Evolutionary conservation across 2,113 vertebrate species (phyloP), one percentile per base, ranked within the genome.

Genomic region (Sardina pilchardus): DNA sequence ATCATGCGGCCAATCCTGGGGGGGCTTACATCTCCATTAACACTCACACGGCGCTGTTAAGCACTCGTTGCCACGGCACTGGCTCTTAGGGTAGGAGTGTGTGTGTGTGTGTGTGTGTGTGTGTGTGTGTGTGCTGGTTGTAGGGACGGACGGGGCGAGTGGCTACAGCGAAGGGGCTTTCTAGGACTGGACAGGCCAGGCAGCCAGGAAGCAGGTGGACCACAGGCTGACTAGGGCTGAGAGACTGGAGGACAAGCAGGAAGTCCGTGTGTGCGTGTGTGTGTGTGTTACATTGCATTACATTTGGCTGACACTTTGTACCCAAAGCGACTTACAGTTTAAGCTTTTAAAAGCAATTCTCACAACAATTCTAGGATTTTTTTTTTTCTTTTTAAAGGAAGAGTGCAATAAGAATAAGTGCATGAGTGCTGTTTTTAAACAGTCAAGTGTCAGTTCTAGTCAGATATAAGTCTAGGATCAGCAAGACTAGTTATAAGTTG

Each of bases 1-100:
- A 85, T 90, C 87, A 87, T 89, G 90, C 89, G 86, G 86, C 89
- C 92, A 90, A 93, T 95, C 94, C 92, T 87, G 84, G 45, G 50
- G 83, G 45, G 53, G 84, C 92, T 92, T 92, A 92, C 91, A 85
- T 94, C 91, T 86, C 45, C 86, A 89, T 92, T 90, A 91, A 92
- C 91, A 90, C 92, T 92, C 90, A 85, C 87, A 89, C 90, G 90
- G 91, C 81, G 84, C 89, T 82, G 87, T 81, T 88, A 87, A 94
- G 89, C 88, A 88, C 88, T 88, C 90, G 45, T 86, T 87, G 90
- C 19, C 19, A 12, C 2, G 39, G 47, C 71, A 34, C 30, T 89
- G 89, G 89, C 90, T 90, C 89, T 88, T 78, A 90, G 36, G 91
- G n/a, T 42, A 42, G 12, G 7, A 6, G 44, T 34, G 71, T 63